Conservation (phyloP, 2,113 vertebrate species). For the Chaetodon trifascialis region DNA sequence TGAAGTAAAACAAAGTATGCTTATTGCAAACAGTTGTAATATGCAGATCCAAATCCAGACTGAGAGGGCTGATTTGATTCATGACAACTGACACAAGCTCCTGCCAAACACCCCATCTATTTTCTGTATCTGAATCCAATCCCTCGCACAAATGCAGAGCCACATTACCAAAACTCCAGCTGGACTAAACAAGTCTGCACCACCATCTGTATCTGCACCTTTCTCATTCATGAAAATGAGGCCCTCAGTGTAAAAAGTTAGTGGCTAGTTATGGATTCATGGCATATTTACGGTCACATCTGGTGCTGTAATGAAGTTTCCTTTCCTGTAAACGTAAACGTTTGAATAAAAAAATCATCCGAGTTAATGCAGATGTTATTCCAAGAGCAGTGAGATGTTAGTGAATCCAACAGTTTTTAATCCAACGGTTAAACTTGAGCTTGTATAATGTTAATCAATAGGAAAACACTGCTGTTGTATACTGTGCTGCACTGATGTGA, state of each 20-base stretch:
- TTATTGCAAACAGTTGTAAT: background rate
- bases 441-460: background rate
- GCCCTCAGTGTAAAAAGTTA: background rate
- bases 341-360: background rate
- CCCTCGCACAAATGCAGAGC: background rate
- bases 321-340: constrained; percentile 11
- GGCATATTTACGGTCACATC: constrained; percentile 18
- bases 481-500: constrained; percentile 6
- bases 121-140: background rate
- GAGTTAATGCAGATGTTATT: background rate
- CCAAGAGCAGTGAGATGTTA: background rate
- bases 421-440: background rate
- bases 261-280: background rate
- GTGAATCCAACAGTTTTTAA: background rate
- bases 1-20: background rate
- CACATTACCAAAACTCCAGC: background rate
- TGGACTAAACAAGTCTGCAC: background rate
- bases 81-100: background rate
- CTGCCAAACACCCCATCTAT: background rate
- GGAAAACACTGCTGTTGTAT: background rate
- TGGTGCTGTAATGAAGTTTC: background rate
- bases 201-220: constrained; percentile 14
- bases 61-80: background rate
- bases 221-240: constrained; percentile 10
- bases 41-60: background rate